Evolutionary conservation across 2,113 vertebrate genomes (phyloP).

Genomic region (Dascyllus trimaculatus): DNA sequence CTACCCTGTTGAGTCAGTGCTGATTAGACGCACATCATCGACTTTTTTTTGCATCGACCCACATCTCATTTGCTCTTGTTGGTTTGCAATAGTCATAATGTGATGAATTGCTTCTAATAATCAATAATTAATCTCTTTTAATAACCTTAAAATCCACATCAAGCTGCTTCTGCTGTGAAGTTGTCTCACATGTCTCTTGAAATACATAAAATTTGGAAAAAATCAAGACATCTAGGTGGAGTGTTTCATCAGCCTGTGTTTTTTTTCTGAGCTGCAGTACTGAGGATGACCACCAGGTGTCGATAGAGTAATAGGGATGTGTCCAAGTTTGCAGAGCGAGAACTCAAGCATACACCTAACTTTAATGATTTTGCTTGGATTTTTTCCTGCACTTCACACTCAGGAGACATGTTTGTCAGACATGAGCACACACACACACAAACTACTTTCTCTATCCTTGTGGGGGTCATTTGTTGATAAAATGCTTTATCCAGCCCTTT

Average conservation of each 20-base stretch:
- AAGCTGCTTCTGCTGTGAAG: background rate
- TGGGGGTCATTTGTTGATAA: too few relatives aligned
- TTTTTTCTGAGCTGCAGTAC: slow-evolving; percentile 46
- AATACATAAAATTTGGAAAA: background rate
- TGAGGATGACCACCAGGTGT: slow-evolving; percentile 74
- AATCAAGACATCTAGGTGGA: background rate
- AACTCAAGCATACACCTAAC: background rate
- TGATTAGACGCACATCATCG: slow-evolving; percentile 19
- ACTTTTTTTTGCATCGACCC: slow-evolving; percentile 18
- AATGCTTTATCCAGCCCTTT: too few relatives aligned
- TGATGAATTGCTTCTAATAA: background rate
- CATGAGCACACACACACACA: background rate
- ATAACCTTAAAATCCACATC: background rate
- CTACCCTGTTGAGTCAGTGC: background rate
- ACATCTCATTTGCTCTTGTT: background rate
- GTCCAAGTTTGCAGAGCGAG: background rate
- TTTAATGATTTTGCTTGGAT: background rate
- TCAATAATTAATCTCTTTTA: background rate
- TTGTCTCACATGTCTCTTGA: background rate
- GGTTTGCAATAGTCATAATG: background rate
- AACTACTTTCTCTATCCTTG: background rate
- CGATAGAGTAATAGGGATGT: slow-evolving; percentile 66
- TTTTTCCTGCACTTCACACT: background rate
- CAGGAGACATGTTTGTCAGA: background rate
- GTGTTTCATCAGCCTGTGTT: background rate